Base-by-base conservation (phyloP, 2,113 vertebrate genomes). In the Osmerus mordax region DNA sequence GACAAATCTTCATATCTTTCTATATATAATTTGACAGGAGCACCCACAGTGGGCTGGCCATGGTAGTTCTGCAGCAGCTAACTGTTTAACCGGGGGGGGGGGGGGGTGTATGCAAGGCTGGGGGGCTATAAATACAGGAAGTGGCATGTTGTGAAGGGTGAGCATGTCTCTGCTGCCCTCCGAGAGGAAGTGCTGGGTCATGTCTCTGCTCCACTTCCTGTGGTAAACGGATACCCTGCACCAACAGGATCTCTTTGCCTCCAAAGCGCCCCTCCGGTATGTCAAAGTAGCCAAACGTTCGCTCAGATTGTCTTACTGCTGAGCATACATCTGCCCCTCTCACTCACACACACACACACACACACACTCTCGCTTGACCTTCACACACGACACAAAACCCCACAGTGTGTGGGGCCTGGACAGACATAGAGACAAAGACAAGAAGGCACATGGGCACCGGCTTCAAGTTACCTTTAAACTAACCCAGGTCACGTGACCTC, bases 141-240 rank as follows among this genome's bases (percentile, higher is more conserved):
- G 9, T 18, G 67, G 81, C 32, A 64, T 73, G 71, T 79, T 86
- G 67, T 88, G 88, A 83, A 89, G 87, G 74, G 68, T 80, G 84
- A 88, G 82, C 16, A 64, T 7, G 65, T 73, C 78, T 78, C 75
- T 65, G 61, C 67, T 58, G 75, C 73, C 47, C 67, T 74, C 72
- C 18, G 68, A 81, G 82, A 85, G 88, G 86, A 89, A 88, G 66
- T 23, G 86, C 85, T 82, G 84, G 81, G 85, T 90, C 87, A 82
- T 81, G 83, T 87, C 78, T 86, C 79, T 41, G 51, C 71, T 71
- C 77, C 0, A 41, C 28, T 89, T 89, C 87, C 87, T 86, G 84
- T 41, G 2, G 85, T 84, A 86, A 85, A 86, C 15, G 71, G 86
- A 88, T 78, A 89, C 87, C 79, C 74, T 75, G 81, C 84, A 81